These are phyloP conservation scores for Volucella inanis DNA, from an alignment of 2,888 invertebrate genomes.

Conservation along the genomic window DNA sequence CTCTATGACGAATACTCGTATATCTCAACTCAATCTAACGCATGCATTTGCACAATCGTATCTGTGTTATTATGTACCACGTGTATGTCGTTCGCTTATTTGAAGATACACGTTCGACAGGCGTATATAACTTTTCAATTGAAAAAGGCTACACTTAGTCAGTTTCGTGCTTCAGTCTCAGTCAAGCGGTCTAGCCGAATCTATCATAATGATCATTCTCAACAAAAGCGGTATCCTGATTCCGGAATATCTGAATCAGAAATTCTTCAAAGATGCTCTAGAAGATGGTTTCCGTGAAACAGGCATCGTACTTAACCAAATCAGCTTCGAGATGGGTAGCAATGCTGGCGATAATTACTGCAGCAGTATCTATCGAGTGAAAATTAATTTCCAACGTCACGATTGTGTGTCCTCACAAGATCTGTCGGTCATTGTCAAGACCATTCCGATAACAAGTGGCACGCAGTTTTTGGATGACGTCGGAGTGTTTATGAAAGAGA, in stretches of 20 bases:
- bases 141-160: constrained; percentile 14
- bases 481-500: constrained; percentile 83
- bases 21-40: not conserved
- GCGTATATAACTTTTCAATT: not conserved
- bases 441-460: constrained; percentile 78
- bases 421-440: constrained; percentile 80
- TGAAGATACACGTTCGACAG: not conserved
- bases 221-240: constrained; percentile 31
- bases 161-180: not conserved
- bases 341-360: constrained; percentile 81
- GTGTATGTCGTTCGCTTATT: not conserved
- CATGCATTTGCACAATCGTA: not conserved
- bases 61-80: constrained; percentile 8
- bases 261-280: constrained; percentile 79
- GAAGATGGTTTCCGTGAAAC: constrained; percentile 79
- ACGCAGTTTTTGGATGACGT: constrained; percentile 81
- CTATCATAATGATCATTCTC: constrained; percentile 21
- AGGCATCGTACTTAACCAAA: constrained; percentile 76
- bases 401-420: constrained; percentile 10
- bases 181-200: not conserved
- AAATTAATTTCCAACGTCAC: constrained; percentile 75
- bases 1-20: not conserved
- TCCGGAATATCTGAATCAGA: constrained; percentile 78
- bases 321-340: constrained; percentile 79
- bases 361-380: constrained; percentile 80